Evolutionary conservation across 2,113 vertebrate genomes (phyloP).

Genomic region (Limnothrissa miodon): DNA sequence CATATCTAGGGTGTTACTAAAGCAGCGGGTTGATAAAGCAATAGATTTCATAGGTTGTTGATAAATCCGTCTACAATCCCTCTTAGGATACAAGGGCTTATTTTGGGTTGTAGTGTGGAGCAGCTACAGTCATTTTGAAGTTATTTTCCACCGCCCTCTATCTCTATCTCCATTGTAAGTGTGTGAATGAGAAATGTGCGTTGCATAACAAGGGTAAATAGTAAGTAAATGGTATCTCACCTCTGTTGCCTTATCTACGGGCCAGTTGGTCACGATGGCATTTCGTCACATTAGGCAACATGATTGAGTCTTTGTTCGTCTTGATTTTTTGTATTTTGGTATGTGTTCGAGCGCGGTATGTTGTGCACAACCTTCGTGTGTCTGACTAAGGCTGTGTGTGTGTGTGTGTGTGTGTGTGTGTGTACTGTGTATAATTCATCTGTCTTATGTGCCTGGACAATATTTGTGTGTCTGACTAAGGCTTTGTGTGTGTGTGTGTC

Average conservation of each 20-base stretch:
- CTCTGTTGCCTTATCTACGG: neutral
- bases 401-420: neutral
- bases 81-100: neutral
- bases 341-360: neutral
- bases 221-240: neutral
- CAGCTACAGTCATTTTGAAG: neutral
- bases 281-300: neutral
- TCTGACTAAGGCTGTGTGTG: neutral
- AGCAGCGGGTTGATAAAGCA: neutral
- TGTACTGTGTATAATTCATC: constrained; percentile 20
- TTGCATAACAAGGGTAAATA: neutral
- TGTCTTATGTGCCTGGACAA: no score
- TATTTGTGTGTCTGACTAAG: neutral
- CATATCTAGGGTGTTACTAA: neutral
- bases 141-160: neutral
- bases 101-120: neutral
- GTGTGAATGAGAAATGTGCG: neutral
- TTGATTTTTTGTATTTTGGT: neutral
- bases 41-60: neutral
- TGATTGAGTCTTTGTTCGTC: neutral
- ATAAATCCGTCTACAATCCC: neutral
- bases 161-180: neutral
- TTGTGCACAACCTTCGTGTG: neutral
- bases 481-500: constrained; percentile 15
- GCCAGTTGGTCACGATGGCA: neutral